phyloP scores from a whole-genome alignment of 2,888 invertebrate genomes.

The Scaptodrosophila latifasciaeformis region DNA sequence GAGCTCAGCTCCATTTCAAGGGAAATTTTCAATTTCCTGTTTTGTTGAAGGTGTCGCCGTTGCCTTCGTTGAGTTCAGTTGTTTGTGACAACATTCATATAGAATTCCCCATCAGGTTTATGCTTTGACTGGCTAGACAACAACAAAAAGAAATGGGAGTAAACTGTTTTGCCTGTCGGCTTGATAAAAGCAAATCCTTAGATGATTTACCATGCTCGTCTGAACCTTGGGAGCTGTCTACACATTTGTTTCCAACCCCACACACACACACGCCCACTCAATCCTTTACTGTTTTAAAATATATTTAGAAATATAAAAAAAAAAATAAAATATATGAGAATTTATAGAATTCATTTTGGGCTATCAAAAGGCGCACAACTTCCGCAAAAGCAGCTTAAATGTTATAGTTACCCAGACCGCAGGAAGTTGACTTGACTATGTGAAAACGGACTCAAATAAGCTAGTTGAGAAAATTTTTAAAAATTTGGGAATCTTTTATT shows the following conservation, averaged over 20 bases:
- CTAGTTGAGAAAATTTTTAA: no score
- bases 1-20: conserved; percentile 4
- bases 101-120: neutral
- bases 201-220: conserved; percentile 54
- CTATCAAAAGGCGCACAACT: conserved; percentile 58
- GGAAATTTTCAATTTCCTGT: conserved; percentile 67
- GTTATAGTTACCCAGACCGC: conserved; percentile 64
- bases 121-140: conserved; percentile 8
- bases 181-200: conserved; percentile 56
- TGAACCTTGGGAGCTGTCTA: conserved; percentile 55
- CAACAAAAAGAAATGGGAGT: neutral
- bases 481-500: neutral
- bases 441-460: no score
- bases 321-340: conserved; percentile 23
- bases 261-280: no score
- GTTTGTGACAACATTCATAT: neutral
- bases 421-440: no score
- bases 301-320: conserved; percentile 21
- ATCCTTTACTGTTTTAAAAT: conserved; percentile 36
- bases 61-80: neutral
- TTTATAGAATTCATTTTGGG: conserved; percentile 31
- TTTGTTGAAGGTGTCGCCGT: conserved; percentile 31
- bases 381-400: conserved; percentile 70
- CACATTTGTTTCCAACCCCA: no score
- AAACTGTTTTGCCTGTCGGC: conserved; percentile 21